Base-by-base conservation (phyloP, 2,888 invertebrate genomes). In the Autographa gamma region DNA sequence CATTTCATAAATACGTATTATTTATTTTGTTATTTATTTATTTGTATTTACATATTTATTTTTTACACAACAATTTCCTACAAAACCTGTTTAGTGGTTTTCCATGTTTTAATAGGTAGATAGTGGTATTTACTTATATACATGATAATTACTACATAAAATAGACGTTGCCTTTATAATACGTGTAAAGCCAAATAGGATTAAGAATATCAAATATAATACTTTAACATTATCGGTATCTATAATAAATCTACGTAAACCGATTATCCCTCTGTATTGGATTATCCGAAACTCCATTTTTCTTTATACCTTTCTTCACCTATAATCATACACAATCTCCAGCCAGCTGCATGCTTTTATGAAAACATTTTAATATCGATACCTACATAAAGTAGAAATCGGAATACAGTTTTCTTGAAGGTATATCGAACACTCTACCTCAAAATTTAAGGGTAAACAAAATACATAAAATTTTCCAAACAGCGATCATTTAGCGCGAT, bases 401-500 rank as follows among this genome's bases (percentile, higher is more conserved):
- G 1, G 7, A 19, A 13, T 25, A 25, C 18, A 54, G 3, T 5
- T 19, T 25, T 11, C 54, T n/a, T n/a, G n/a, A n/a, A 56, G 3
- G 54, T 54, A 54, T 14, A 43, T 0, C 43, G 2, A 0, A 13
- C n/a, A 48, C 4, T n/a, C 6, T 5, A 48, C 48, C 4, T 48
- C n/a, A 48, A 43, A n/a, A 38, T 41, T 41, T 6, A 6, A 14
- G 43, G 4, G 64, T 56, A 48, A 63, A 60, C 41, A 63, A 31
- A 25, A 63, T 32, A 31, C 32, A 18, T 31, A 65, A 71, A 64
- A 71, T 64, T 64, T 56, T 5, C 34, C 43, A 60, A 63, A 8
- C 54, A 59, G 14, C n/a, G 56, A 48, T 13, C 54, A 25, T 13
- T 13, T 1, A 1, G n/a, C 54, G 7, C 25, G 54, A 65, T 70